A percentile compares a stretch with the other conserved stretches of the same genome.
These are phyloP conservation scores for Odocoileus hemionus DNA, from an alignment of 2,113 vertebrate genomes.

Conservation along the genomic window DNA sequence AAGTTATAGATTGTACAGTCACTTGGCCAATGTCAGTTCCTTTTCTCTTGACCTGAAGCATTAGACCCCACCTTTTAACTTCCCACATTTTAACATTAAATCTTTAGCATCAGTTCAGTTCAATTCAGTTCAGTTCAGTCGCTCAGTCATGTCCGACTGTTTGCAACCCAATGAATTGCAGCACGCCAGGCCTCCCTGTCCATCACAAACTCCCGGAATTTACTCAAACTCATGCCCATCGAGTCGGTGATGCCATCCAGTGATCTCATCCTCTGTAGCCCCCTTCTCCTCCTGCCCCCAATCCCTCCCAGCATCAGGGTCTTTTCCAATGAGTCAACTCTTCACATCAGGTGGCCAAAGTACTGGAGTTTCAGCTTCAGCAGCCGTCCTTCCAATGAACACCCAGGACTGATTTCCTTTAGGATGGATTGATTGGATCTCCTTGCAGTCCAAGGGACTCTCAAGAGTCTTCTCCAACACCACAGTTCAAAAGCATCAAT, in stretches of 20 bases:
- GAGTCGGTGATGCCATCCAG: neutral
- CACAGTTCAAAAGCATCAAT: neutral
- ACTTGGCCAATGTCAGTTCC: neutral
- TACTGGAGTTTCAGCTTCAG: neutral
- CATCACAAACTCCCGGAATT: neutral
- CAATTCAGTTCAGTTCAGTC: too few relatives aligned
- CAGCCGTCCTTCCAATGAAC: neutral
- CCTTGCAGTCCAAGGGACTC: neutral
- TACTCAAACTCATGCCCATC: neutral
- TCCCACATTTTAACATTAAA: neutral
- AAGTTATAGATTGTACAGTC: neutral
- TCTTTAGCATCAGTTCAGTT: neutral
- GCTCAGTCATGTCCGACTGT: too few relatives aligned
- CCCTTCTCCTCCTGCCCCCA: neutral
- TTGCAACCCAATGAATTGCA: too few relatives aligned
- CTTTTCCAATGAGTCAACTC: neutral
- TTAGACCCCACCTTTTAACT: neutral
- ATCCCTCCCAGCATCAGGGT: neutral
- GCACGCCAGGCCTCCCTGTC: neutral
- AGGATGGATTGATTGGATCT: neutral
- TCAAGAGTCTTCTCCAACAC: neutral
- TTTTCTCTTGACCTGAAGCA: neutral
- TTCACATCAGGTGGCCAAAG: neutral
- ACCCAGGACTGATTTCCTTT: neutral
- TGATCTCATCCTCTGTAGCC: neutral